A percentile compares a stretch with the other conserved stretches of the same genome.
These are phyloP conservation scores for Nixonia krombeini DNA, from an alignment of 1,140 invertebrate species.

Conservation along the genomic window DNA sequence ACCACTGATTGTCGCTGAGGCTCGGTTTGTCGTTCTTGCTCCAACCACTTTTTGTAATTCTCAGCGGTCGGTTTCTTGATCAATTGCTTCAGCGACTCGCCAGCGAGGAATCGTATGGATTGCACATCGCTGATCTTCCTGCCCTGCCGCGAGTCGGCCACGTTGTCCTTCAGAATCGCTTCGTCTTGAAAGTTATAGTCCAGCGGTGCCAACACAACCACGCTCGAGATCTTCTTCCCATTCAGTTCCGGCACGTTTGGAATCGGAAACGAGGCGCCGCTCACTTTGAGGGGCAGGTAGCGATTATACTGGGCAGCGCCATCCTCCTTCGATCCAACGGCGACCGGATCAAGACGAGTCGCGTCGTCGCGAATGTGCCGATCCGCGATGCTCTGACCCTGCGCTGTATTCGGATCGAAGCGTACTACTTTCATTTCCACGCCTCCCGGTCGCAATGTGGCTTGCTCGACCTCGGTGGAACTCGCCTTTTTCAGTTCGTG, in stretches of 20 bases:
- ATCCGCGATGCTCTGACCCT: conserved; percentile 80
- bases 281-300: conserved; percentile 86
- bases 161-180: conserved; percentile 43
- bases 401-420: conserved; percentile 81
- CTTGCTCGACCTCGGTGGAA: conserved; percentile 68
- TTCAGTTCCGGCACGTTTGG: conserved; percentile 81
- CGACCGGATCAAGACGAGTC: conserved; percentile 80
- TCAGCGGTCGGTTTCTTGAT: conserved; percentile 81
- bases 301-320: conserved; percentile 81
- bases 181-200: conserved; percentile 75
- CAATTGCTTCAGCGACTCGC: conserved; percentile 81
- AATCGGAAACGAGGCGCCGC: conserved; percentile 85
- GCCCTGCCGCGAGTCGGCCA: conserved; percentile 46
- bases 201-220: conserved; percentile 86
- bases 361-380: conserved; percentile 81
- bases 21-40: conserved; percentile 80
- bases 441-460: conserved; percentile 72
- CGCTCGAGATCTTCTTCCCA: conserved; percentile 83
- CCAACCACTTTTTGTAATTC: conserved; percentile 85
- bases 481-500: conserved; percentile 71
- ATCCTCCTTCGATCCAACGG: conserved; percentile 73
- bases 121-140: conserved; percentile 65
- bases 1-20: conserved; percentile 83
- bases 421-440: conserved; percentile 89
- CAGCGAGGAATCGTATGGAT: conserved; percentile 73